A percentile compares a stretch with the other conserved stretches of the same genome.
phyloP scores from a whole-genome alignment of 2,888 invertebrate species.

The Ommatoiulus sabulosus region DNA sequence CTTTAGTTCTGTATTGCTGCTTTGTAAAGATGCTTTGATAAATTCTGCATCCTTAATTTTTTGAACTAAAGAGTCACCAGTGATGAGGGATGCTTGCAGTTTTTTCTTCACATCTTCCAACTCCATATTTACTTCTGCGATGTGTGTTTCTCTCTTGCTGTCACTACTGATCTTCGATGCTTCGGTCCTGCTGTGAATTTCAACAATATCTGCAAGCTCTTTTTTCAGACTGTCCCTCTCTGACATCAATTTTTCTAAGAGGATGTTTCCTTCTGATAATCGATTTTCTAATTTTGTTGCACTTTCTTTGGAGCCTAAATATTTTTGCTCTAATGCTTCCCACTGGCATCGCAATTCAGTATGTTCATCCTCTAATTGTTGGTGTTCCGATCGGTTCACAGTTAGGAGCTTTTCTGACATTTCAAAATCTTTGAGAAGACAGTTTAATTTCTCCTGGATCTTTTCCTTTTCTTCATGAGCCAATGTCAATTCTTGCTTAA shows the following conservation, averaged over 20 bases:
- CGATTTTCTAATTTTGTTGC: constrained; percentile 1
- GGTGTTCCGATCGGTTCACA: background rate
- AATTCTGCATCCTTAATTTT: background rate
- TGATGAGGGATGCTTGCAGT: background rate
- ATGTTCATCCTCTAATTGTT: background rate
- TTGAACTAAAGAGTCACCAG: background rate
- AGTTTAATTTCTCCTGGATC: background rate
- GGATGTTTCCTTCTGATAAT: background rate
- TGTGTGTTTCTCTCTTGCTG: background rate
- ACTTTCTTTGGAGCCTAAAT: constrained; percentile 9
- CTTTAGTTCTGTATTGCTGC: background rate
- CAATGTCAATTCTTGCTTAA: background rate
- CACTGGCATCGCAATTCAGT: background rate
- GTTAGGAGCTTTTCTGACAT: background rate
- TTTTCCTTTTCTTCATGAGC: constrained; percentile 25
- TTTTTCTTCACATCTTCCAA: background rate
- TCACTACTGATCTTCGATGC: background rate
- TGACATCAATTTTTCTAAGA: background rate
- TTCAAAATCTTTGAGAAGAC: constrained; percentile 27
- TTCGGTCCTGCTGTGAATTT: background rate
- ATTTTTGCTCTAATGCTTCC: background rate
- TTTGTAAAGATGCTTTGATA: background rate
- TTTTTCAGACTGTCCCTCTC: background rate
- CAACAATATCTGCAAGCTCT: background rate
- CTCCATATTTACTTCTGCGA: background rate